Evolutionary conservation across 2,888 invertebrate species (phyloP).

Genomic region (Serrognathus titanus): DNA sequence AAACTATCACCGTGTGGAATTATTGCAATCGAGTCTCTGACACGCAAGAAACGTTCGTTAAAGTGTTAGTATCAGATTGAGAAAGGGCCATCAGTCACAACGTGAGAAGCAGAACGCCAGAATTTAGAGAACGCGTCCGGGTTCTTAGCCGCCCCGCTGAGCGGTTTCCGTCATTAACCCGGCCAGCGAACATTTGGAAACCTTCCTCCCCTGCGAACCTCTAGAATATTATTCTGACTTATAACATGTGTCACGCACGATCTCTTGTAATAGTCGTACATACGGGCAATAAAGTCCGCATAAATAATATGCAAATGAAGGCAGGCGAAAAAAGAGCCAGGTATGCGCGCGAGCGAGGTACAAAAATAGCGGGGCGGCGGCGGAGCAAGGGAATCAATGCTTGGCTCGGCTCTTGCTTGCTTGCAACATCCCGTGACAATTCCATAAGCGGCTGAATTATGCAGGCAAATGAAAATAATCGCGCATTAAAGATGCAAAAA

Average conservation of each 20-base stretch:
- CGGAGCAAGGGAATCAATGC: not conserved
- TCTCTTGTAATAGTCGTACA: slow-evolving; percentile 29
- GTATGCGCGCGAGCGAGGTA: slow-evolving; percentile 8
- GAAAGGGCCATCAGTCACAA: no score
- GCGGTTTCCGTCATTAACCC: slow-evolving; percentile 18
- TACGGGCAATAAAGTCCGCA: slow-evolving; percentile 33
- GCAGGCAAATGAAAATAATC: slow-evolving; percentile 23
- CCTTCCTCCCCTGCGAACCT: slow-evolving; percentile 17
- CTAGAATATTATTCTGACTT: slow-evolving; percentile 23
- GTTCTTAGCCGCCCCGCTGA: slow-evolving; percentile 14
- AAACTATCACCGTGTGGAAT: no score
- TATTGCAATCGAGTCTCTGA: no score
- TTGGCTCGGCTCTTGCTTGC: not conserved
- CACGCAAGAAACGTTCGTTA: not conserved
- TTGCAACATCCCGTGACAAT: not conserved
- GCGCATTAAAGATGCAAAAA: slow-evolving; percentile 30
- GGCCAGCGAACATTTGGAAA: slow-evolving; percentile 17
- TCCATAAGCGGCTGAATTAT: slow-evolving; percentile 23
- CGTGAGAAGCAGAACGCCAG: not conserved
- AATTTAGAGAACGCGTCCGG: slow-evolving; percentile 14
- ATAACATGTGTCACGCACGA: slow-evolving; percentile 30
- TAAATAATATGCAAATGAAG: slow-evolving; percentile 36
- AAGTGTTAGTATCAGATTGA: no score
- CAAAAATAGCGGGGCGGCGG: slow-evolving; percentile 12
- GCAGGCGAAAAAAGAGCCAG: slow-evolving; percentile 22